These are phyloP conservation scores for Darevskia nairensis DNA, from an alignment of 2,797 vertebrate genomes.

Conservation along the genomic window DNA sequence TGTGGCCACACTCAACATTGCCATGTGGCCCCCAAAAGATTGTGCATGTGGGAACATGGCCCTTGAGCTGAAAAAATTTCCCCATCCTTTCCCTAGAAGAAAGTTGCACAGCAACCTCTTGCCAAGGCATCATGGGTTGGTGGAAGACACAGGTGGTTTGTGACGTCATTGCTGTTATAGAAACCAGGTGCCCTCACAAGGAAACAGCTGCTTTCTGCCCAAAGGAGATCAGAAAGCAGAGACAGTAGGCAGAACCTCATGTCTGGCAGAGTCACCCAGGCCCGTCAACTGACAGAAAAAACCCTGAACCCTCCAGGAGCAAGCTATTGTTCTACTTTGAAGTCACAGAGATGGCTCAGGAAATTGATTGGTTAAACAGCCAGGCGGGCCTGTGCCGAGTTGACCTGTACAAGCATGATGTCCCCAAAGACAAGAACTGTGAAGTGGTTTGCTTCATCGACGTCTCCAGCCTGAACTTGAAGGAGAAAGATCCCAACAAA, in stretches of 20 bases:
- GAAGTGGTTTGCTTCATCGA: conserved; percentile 73
- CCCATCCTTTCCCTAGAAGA: neutral
- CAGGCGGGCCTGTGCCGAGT: conserved; percentile 69
- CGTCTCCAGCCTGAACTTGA: conserved; percentile 63
- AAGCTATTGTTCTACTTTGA: conserved; percentile 3
- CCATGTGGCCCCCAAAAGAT: too few species aligned
- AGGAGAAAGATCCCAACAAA: conserved; percentile 55
- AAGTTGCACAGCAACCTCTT: neutral
- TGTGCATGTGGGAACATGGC: too few species aligned
- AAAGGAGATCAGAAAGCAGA: conserved; percentile 48
- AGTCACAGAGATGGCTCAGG: conserved; percentile 62
- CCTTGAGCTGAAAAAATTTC: too few species aligned
- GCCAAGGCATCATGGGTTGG: neutral
- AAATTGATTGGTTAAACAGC: conserved; percentile 77
- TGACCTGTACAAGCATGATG: conserved; percentile 59
- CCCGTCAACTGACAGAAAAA: conserved; percentile 26
- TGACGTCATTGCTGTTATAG: conserved; percentile 50
- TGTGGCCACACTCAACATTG: too few species aligned
- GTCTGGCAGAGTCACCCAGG: conserved; percentile 45
- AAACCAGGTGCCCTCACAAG: conserved; percentile 44
- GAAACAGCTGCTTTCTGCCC: conserved; percentile 1
- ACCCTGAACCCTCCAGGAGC: neutral
- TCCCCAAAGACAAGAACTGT: conserved; percentile 61
- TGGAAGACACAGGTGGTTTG: conserved; percentile 12
- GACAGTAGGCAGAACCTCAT: conserved; percentile 31